These are phyloP conservation scores for Ecdyonurus torrentis DNA, from an alignment of 2,888 invertebrate genomes.

Conservation along the genomic window DNA sequence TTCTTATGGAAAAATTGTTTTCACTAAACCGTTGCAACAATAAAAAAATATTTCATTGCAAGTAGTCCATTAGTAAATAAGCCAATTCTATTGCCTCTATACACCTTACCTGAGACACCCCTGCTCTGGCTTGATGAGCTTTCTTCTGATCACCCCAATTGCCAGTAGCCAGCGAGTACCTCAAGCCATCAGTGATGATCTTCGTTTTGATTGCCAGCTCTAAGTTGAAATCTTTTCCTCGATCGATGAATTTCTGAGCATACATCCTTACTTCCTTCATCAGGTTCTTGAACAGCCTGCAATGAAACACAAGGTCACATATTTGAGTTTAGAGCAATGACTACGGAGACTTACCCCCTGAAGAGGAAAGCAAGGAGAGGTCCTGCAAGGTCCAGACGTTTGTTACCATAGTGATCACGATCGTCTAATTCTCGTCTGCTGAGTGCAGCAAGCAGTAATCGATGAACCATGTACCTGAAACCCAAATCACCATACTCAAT, in stretches of 20 bases:
- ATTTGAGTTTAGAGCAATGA: background rate
- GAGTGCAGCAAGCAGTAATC: conserved; percentile 80
- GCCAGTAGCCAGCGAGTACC: conserved; percentile 97
- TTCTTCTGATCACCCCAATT: conserved; percentile 99
- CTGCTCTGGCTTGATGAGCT: conserved; percentile 95
- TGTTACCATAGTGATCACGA: conserved; percentile 99
- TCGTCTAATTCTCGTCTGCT: conserved; percentile 96
- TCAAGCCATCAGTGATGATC: conserved; percentile 92
- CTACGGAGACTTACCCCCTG: conserved; percentile 42
- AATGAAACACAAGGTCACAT: conserved; percentile 9
- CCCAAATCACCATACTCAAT: no score
- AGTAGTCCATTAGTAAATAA: no score
- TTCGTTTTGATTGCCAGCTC: conserved; percentile 94
- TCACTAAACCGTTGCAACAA: background rate
- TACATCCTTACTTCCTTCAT: conserved; percentile 97
- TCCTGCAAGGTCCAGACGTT: conserved; percentile 92
- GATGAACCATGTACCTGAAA: conserved; percentile 88
- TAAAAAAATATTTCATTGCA: no score
- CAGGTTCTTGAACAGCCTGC: conserved; percentile 74
- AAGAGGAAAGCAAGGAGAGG: conserved; percentile 94
- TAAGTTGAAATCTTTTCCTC: conserved; percentile 96
- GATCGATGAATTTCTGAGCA: conserved; percentile 97
- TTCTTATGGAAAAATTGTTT: no score
- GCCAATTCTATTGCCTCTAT: no score
- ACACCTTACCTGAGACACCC: conserved; percentile 68